Conservation (phyloP, 2,888 invertebrate species). For the Spodoptera exigua region DNA sequence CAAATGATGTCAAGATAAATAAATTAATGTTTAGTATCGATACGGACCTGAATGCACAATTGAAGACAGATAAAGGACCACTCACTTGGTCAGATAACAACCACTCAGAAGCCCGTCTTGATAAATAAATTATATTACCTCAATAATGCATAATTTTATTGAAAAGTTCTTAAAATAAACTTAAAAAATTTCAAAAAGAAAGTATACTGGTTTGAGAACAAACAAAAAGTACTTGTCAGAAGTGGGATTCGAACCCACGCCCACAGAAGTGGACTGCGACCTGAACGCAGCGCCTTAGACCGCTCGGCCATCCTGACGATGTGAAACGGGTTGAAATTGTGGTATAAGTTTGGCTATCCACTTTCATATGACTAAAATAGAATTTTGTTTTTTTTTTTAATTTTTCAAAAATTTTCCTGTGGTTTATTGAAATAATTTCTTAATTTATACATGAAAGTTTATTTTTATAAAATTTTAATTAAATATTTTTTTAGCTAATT, state of each 20-base stretch:
- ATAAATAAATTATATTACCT: slow-evolving; percentile 5
- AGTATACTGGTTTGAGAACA: slow-evolving; percentile 10
- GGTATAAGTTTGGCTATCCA: rapidly evolving
- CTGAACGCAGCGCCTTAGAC: slow-evolving; percentile 75
- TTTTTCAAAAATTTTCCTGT: too few relatives aligned
- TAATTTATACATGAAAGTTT: too few relatives aligned
- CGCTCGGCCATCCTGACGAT: slow-evolving; percentile 73
- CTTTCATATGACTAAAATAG: too few relatives aligned
- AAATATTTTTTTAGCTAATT: too few relatives aligned
- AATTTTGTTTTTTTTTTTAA: too few relatives aligned
- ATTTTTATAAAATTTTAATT: too few relatives aligned
- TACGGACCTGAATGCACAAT: slow-evolving; percentile 31
- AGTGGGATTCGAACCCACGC: slow-evolving; percentile 76
- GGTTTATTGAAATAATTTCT: too few relatives aligned
- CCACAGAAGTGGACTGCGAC: slow-evolving; percentile 75
- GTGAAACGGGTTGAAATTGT: rapidly evolving
- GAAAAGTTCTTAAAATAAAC: slow-evolving; percentile 17
- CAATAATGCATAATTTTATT: slow-evolving; percentile 20
- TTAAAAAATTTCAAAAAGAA: slow-evolving; percentile 9
- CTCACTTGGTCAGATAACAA: slow-evolving; percentile 51
- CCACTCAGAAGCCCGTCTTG: slow-evolving; percentile 28
- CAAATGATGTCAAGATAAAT: too few relatives aligned
- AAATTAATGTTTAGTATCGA: slow-evolving; percentile 16
- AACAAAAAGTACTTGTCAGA: slow-evolving; percentile 64
- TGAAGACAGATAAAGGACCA: slow-evolving; percentile 38